Base-by-base conservation (phyloP, 2,113 vertebrate genomes). In the Mustela lutreola region DNA sequence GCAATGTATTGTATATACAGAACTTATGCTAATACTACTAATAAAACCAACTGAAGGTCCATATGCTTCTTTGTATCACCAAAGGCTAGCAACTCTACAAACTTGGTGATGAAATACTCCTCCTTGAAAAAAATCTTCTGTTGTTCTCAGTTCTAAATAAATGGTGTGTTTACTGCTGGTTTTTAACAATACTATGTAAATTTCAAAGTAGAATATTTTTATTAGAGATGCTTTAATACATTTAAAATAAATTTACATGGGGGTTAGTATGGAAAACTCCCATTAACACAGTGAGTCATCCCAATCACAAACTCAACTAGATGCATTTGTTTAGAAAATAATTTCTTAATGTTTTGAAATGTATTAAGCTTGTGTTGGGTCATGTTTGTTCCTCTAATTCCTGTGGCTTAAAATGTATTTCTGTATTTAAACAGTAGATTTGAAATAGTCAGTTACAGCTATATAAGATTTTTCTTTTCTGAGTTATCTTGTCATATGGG, bases 131-230 rank as follows among this genome's bases (percentile, higher is more conserved):
- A 92, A 39, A 31, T 14, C 21, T 19, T 87, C 56, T 76, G 2
- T 60, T 82, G 4, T 5, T 79, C 33, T 42, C 89, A 58, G 7
- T 53, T 89, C 70, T 45, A 84, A 78, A 71, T 2, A 89, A 73
- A 76, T 84, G 3, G 6, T 63, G 0, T 39, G 0, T 65, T 67
- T 91, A 21, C 11, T 70, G 10, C 2, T 85, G 15, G 2, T 45
- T 94, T 96, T 93, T 53, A 42, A 70, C 62, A 83, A 28, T 24
- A 3, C 11, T 7, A 45, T 33, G 0, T 76, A 80, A 42, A 8
- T 75, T 92, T 92, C 18, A 90, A 39, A 42, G 14, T 71, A 83
- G 11, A 42, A 45, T 65, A 33, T 83, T 94, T 93, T 84, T 80
- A 58, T 80, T 96, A 91, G 5, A 1, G 71, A 10, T 42, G 15